Base-by-base conservation (phyloP, 2,888 invertebrate genomes). In the Lucinisca nassula region DNA sequence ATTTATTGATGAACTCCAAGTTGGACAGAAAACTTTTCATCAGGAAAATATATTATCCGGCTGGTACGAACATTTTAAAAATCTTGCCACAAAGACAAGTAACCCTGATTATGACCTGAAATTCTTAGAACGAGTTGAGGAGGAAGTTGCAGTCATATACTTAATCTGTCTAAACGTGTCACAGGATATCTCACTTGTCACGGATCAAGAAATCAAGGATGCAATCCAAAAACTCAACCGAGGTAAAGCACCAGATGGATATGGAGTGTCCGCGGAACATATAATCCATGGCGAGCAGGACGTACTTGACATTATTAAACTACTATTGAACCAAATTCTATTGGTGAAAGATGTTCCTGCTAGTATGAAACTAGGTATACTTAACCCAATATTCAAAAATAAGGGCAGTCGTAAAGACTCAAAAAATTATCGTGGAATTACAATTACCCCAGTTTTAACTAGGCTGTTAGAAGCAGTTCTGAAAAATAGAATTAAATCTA, bases 351-450 rank as follows among this genome's bases (percentile, higher is more conserved):
- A 37, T 37, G 24, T 73, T 37, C 73, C 38, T 2, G 12, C n/a
- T 6, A n/a, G 6, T 27, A 6, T n/a, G 6, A 38, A 73, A 73
- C 73, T 73, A 10, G 73, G 73, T 12, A 73, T 40, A 37, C 38
- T 73, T 1, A 73, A 73, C 21, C 73, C 73, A n/a, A 73, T 73
- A 73, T 40, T 61, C 30, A 61, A 61, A 21, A 61, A 61, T 17
- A 61, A 61, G 8, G 73, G 73, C 12, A 73, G 37, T 27, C n/a
- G n/a, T 73, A 73, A 73, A 40, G 38, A 73, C 35, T 73, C 73
- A 6, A 21, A 40, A 37, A 73, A 73, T 30, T 73, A 73, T 30
- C 21, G 73, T 17, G 73, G 73, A 10, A 73, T 73, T n/a, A 38
- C 73, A 40, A 73, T 73, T 12, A 73, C 73, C n/a, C 38, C 73